Evolutionary conservation across 2,888 invertebrate species (phyloP).

Genomic region (Panopea generosa): DNA sequence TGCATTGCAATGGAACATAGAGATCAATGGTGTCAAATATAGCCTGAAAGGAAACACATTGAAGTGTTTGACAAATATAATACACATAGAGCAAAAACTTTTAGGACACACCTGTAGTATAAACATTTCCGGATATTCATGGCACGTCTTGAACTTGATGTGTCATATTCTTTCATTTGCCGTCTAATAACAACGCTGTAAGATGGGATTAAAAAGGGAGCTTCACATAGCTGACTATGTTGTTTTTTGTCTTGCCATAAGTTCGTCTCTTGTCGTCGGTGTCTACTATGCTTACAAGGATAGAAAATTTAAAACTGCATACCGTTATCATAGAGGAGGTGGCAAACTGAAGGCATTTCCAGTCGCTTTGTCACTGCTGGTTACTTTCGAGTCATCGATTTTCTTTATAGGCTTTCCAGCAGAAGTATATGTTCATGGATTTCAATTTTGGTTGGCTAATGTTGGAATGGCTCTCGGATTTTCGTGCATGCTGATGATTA

Average conservation of each 20-base stretch:
- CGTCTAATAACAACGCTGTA: background rate
- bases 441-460: constrained; percentile 39
- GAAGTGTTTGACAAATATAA: too few relatives aligned
- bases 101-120: too few relatives aligned
- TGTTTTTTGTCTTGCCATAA: background rate
- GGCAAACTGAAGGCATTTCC: constrained; percentile 47
- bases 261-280: background rate
- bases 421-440: constrained; percentile 49
- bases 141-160: too few relatives aligned
- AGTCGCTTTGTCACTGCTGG: constrained; percentile 46
- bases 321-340: constrained; percentile 41
- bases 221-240: background rate
- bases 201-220: background rate
- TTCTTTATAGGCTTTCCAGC: constrained; percentile 51
- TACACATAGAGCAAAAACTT: too few relatives aligned
- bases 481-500: constrained; percentile 32
- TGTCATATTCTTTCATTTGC: too few relatives aligned
- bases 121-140: too few relatives aligned
- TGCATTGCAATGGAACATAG: too few relatives aligned
- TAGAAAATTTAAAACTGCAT: background rate
- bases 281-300: constrained; percentile 8
- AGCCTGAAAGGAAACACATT: too few relatives aligned
- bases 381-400: constrained; percentile 54
- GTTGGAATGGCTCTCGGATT: constrained; percentile 29
- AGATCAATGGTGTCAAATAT: too few relatives aligned